Percentiles rank a stretch among this genome's conserved stretches.
phyloP scores from a whole-genome alignment of 2,888 invertebrate species.

The Hedychridium roseum region DNA sequence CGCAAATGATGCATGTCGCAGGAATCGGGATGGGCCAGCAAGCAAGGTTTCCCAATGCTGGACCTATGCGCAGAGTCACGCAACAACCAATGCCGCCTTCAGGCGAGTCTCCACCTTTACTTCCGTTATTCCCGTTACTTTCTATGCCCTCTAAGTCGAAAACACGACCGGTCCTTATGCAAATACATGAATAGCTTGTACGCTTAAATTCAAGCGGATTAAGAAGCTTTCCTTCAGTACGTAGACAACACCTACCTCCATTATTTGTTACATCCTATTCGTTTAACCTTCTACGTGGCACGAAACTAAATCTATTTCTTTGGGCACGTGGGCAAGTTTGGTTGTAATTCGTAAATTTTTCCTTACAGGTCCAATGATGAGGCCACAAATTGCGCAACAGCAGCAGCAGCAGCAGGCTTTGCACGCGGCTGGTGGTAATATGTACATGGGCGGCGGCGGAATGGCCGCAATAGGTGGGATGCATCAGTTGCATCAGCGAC shows the following conservation, averaged over 20 bases:
- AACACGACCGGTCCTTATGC: not conserved
- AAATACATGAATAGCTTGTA: not conserved
- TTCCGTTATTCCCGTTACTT: not conserved
- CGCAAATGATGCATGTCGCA: slow-evolving; percentile 69
- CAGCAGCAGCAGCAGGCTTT: slow-evolving; percentile 67
- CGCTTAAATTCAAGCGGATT: not conserved
- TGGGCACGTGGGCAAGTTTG: no score
- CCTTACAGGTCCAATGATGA: slow-evolving; percentile 73
- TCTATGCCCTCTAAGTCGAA: slow-evolving; percentile 1
- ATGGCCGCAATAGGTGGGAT: slow-evolving; percentile 63
- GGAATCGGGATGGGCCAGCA: slow-evolving; percentile 62
- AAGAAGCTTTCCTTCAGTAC: not conserved
- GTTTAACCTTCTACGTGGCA: no score
- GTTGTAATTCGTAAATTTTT: slow-evolving; percentile 3
- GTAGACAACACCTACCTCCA: not conserved
- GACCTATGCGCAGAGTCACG: slow-evolving; percentile 71
- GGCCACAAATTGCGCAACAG: slow-evolving; percentile 69
- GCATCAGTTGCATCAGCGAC: slow-evolving; percentile 62
- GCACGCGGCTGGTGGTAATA: slow-evolving; percentile 60
- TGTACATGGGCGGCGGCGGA: slow-evolving; percentile 62
- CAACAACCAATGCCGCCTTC: slow-evolving; percentile 78
- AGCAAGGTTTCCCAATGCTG: slow-evolving; percentile 66
- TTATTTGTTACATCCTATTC: not conserved
- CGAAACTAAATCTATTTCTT: no score
- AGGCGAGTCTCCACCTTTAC: slow-evolving; percentile 61